These are phyloP conservation scores for Streblospio benedicti DNA, from an alignment of 1,140 invertebrate species.

Conservation along the genomic window DNA sequence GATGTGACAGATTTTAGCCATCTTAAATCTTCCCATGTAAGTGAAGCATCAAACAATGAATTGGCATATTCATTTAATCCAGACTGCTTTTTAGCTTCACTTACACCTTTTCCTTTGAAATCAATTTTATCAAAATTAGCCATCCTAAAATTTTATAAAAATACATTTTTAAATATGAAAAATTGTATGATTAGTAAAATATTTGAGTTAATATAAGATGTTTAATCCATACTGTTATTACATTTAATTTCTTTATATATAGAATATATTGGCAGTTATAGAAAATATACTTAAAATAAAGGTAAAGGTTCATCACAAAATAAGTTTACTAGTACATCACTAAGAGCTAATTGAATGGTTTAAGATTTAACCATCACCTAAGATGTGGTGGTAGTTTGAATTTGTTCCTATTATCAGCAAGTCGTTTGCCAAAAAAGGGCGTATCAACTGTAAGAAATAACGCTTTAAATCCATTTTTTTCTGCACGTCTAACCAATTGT, in stretches of 20 bases:
- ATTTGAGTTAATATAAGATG: no score
- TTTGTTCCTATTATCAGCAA: constrained; percentile 72
- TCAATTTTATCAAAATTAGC: constrained; percentile 40
- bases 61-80: constrained; percentile 61
- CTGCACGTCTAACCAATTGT: constrained; percentile 67
- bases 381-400: constrained; percentile 73
- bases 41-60: constrained; percentile 18
- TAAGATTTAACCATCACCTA: no score
- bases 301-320: no score
- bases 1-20: constrained; percentile 68
- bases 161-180: background rate
- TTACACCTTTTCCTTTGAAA: constrained; percentile 12
- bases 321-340: no score
- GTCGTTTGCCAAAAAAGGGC: constrained; percentile 70
- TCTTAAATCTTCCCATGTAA: constrained; percentile 57
- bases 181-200: background rate
- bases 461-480: constrained; percentile 75
- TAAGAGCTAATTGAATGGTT: no score
- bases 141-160: constrained; percentile 39
- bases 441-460: constrained; percentile 84
- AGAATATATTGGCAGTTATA: no score
- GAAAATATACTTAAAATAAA: no score
- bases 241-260: no score
- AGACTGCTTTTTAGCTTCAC: constrained; percentile 50
- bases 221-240: no score